phyloP scores from a whole-genome alignment of 2,113 vertebrate species.

The Epinephelus lanceolatus region DNA sequence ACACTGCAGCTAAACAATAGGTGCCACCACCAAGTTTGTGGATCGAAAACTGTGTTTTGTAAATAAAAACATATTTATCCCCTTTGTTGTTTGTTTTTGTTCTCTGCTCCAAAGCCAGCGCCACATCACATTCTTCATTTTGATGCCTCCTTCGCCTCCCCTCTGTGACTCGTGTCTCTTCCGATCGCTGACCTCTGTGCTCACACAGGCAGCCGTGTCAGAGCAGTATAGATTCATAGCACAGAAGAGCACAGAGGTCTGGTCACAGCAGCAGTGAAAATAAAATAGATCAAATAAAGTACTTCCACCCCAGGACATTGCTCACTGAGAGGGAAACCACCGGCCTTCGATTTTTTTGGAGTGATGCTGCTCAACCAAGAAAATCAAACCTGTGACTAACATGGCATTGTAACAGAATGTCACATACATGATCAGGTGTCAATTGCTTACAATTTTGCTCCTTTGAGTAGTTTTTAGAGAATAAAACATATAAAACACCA shows the following conservation, averaged over 20 bases:
- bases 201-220: constrained; percentile 49
- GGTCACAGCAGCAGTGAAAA: constrained; percentile 32
- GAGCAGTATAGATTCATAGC: constrained; percentile 36
- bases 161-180: constrained; percentile 46
- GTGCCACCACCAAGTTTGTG: not conserved
- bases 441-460: not conserved
- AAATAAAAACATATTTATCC: constrained; percentile 1
- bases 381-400: not conserved
- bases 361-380: not conserved
- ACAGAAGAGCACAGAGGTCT: constrained; percentile 41
- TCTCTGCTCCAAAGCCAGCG: not conserved
- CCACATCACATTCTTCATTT: constrained; percentile 48
- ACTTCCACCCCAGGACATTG: constrained; percentile 8
- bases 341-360: not conserved
- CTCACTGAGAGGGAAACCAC: constrained; percentile 39
- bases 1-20: not conserved
- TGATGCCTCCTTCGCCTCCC: constrained; percentile 23
- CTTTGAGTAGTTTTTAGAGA: not conserved
- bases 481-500: not conserved
- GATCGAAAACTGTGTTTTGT: not conserved
- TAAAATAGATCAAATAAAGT: constrained; percentile 58
- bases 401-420: not conserved
- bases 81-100: constrained; percentile 28
- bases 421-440: not conserved
- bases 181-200: constrained; percentile 50